Evolutionary conservation across 2,797 vertebrate genomes (phyloP).

Genomic region (Harpagifer antarcticus): DNA sequence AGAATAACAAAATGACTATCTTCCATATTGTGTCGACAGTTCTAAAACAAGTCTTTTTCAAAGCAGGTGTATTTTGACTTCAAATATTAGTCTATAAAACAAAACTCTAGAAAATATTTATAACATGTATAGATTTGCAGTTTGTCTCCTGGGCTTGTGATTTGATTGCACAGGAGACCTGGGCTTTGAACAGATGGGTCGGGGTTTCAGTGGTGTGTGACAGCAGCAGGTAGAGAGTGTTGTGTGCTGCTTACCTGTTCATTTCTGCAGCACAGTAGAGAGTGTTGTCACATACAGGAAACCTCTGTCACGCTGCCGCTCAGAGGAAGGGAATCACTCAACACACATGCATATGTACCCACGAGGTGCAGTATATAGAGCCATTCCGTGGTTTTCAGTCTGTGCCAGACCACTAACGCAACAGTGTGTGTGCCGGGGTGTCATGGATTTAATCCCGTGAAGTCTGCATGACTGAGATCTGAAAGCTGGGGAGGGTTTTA

Average conservation of each 20-base stretch:
- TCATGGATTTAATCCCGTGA: slow-evolving; percentile 58
- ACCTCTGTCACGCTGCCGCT: slow-evolving; percentile 27
- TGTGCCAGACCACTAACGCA: slow-evolving; percentile 42
- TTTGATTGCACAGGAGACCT: slow-evolving; percentile 11
- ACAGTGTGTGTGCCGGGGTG: slow-evolving; percentile 53
- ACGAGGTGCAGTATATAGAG: slow-evolving; percentile 30
- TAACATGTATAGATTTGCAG: background rate
- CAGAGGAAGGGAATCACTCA: slow-evolving; percentile 28
- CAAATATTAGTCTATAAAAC: slow-evolving; percentile 2
- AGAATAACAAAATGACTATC: too few species aligned
- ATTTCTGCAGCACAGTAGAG: slow-evolving; percentile 12
- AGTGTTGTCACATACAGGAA: slow-evolving; percentile 43
- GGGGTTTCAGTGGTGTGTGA: slow-evolving; percentile 18
- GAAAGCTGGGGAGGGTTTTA: slow-evolving; percentile 27
- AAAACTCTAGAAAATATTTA: background rate
- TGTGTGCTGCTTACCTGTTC: slow-evolving; percentile 16
- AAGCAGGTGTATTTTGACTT: slow-evolving; percentile 8
- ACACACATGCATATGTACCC: slow-evolving; percentile 3
- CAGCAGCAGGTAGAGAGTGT: slow-evolving; percentile 40
- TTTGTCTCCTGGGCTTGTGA: background rate
- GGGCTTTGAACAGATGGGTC: slow-evolving; percentile 10
- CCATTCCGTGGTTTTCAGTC: slow-evolving; percentile 33
- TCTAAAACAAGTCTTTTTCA: background rate
- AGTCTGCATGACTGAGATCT: slow-evolving; percentile 44
- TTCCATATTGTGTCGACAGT: background rate